These are phyloP conservation scores for Archivesica marissinica DNA, from an alignment of 1,140 invertebrate species.

Conservation along the genomic window DNA sequence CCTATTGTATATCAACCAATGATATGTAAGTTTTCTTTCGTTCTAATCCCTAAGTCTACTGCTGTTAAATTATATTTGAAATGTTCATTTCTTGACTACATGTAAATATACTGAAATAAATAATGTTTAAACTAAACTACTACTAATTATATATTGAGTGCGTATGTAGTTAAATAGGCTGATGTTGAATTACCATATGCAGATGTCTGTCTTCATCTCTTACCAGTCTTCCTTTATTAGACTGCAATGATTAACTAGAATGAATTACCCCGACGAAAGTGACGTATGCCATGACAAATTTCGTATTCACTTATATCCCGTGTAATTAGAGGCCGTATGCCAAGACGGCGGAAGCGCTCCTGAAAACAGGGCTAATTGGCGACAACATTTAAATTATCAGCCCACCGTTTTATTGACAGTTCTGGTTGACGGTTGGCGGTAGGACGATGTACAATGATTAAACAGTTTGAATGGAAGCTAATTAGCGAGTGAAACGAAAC, in stretches of 20 bases:
- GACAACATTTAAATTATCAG: constrained; percentile 28
- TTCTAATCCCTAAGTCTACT: too few species aligned
- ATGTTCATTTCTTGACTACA: too few species aligned
- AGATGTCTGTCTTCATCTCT: too few species aligned
- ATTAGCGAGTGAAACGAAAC: background rate
- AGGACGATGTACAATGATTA: constrained; percentile 6
- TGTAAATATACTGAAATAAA: too few species aligned
- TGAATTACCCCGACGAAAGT: background rate
- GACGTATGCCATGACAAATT: constrained; percentile 5
- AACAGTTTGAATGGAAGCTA: constrained; percentile 15
- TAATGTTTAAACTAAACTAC: too few species aligned
- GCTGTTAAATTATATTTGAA: too few species aligned
- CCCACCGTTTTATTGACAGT: constrained; percentile 1
- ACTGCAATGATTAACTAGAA: background rate
- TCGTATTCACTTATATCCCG: background rate
- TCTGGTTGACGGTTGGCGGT: background rate
- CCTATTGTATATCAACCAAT: too few species aligned
- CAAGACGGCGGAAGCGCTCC: background rate
- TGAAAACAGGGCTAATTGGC: constrained; percentile 21
- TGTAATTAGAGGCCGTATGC: constrained; percentile 6
- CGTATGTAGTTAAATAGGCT: too few species aligned
- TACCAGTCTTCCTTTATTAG: background rate
- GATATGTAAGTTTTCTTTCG: too few species aligned
- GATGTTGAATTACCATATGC: too few species aligned
- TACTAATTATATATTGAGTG: too few species aligned